phyloP scores from a whole-genome alignment of 2,113 vertebrate species.

The Gobiocypris rarus region DNA sequence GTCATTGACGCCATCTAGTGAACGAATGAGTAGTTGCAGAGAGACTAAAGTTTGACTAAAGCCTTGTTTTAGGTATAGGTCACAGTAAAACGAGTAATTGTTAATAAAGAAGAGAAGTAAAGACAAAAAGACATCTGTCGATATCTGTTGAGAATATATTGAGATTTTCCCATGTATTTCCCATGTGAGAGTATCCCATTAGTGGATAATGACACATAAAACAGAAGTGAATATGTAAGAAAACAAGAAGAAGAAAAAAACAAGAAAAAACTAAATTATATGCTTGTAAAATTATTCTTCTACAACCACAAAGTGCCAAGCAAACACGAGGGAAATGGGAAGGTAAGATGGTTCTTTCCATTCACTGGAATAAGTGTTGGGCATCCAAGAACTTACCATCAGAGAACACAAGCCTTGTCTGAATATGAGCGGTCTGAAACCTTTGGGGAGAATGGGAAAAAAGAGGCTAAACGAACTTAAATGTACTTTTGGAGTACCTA shows the following conservation, averaged over 20 bases:
- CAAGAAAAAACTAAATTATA: too few species aligned
- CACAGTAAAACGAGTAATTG: background rate
- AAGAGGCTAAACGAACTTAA: background rate
- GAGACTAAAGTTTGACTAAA: background rate
- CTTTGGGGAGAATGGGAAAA: background rate
- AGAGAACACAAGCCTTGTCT: background rate
- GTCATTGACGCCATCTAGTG: conserved; percentile 40
- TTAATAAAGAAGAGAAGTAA: background rate
- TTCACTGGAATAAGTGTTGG: background rate
- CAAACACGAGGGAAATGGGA: background rate
- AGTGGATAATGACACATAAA: background rate
- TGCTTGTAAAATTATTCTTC: background rate
- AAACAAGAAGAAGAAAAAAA: too few species aligned
- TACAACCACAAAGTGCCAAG: background rate
- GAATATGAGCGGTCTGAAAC: background rate
- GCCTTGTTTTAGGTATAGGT: background rate
- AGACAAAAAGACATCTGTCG: background rate
- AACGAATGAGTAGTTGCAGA: conserved; percentile 11
- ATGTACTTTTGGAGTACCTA: background rate
- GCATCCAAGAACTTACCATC: background rate
- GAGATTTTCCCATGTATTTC: background rate
- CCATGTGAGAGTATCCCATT: background rate
- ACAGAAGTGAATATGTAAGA: background rate
- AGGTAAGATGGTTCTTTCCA: background rate
- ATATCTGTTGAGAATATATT: background rate